Base-by-base conservation (phyloP, 1,140 invertebrate genomes). In the Drosophila leontia region DNA sequence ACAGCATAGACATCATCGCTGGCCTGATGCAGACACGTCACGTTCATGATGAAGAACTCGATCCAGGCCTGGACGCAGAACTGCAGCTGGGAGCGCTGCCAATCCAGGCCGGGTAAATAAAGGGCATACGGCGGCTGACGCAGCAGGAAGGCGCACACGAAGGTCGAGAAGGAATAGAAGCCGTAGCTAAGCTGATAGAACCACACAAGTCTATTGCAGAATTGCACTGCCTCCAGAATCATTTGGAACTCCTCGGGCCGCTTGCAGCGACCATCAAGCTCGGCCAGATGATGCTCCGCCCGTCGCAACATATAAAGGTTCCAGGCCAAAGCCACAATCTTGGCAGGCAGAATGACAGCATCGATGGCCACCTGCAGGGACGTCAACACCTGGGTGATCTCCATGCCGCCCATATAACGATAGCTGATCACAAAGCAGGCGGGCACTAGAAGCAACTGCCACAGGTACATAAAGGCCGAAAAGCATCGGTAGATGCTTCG, bases 1-100 rank as follows among this genome's bases (percentile, higher is more conserved):
- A 85, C 80, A 0, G 82, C 63, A n/a, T 85, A 85, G 26, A 71
- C 70, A 55, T 85, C 82, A 13, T 80, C 80, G 23, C 67, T 76
- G 26, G 82, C 74, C 50, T 85, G 77, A 2, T 85, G 82, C 26
- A 83, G 76, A n/a, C 82, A 83, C 26, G 82, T 74, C 37, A 75
- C 63, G 62, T 78, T 68, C 60, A 85, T 70, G 37, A 84, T 68
- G n/a, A 69, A 19, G 44, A 70, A 80, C 57, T 85, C 82, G 26
- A 85, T 55, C 39, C 75, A 72, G 7, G 69, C 62, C 37, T 71
- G 77, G 48, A 69, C 32, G 17, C 50, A 53, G 51, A 83, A 80
- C 35, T 81, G 64, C 29, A 50, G 0, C 37, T 48, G 63, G 0
- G 78, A 83, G 3, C 47, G 42, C 9, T 35, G 44, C 63, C 78